Evolutionary conservation across 2,888 invertebrate species (phyloP).

Genomic region (Phaedon cochleariae): DNA sequence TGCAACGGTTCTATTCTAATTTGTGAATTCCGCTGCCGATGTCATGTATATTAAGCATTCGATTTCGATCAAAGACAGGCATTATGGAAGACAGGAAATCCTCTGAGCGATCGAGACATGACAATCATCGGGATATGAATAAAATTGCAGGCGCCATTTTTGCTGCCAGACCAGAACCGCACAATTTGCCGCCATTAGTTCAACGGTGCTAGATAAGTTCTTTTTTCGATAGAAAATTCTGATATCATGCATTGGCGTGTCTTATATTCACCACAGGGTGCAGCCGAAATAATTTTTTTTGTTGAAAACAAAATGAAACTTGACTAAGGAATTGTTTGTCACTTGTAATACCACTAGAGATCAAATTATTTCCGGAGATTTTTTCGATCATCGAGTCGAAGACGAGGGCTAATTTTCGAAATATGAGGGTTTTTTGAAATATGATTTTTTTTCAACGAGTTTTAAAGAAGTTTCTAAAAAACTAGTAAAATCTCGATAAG

Average conservation of each 20-base stretch:
- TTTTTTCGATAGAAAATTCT: background rate
- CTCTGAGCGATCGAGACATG: background rate
- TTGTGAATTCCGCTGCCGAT: background rate
- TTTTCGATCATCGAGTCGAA: too few species aligned
- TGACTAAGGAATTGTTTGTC: too few species aligned
- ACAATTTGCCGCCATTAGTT: conserved; percentile 15
- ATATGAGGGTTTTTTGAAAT: too few species aligned
- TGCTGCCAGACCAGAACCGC: background rate
- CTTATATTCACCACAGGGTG: too few species aligned
- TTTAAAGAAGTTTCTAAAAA: too few species aligned
- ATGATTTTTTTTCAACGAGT: too few species aligned
- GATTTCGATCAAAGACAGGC: background rate
- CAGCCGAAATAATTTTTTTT: too few species aligned
- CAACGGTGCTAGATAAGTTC: conserved; percentile 10
- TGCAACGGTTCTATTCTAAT: background rate
- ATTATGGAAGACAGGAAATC: background rate
- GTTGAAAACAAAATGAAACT: too few species aligned
- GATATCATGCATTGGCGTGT: background rate
- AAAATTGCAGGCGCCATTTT: background rate
- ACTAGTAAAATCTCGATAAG: too few species aligned
- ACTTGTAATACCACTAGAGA: too few species aligned
- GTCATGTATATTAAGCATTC: background rate
- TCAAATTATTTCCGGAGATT: too few species aligned
- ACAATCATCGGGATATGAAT: background rate
- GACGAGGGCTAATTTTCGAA: too few species aligned